Evolutionary conservation across 2,888 invertebrate species (phyloP), one percentile per base, ranked within the genome.

Genomic region (Bugulina stolonifera): DNA sequence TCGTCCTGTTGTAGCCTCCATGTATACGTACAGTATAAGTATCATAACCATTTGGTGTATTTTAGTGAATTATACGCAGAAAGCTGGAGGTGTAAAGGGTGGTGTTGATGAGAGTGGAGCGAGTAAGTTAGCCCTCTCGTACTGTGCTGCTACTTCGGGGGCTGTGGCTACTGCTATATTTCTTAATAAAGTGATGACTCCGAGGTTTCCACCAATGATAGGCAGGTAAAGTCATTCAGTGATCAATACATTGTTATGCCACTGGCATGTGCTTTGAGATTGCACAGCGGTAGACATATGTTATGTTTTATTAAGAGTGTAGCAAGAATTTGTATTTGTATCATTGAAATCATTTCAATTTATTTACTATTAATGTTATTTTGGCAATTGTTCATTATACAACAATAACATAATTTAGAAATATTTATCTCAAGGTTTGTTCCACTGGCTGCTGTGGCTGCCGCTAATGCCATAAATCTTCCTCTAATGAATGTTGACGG

Each of bases 401-500:
- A n/a, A n/a, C n/a, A n/a, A n/a, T n/a, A n/a, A n/a, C n/a, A n/a
- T n/a, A n/a, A n/a, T n/a, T n/a, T n/a, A n/a, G n/a, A n/a, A n/a
- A n/a, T n/a, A n/a, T n/a, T n/a, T n/a, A n/a, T n/a, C 43, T 43
- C 18, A 1, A 89, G 98, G 34, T 87, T 96, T 80, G 98, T 99
- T 27, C 99, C 99, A 0, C 91, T 98, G 82, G 91, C 90, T 43
- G 98, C 98, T 0, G 97, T 99, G 0, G 93, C 94, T 71, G 93
- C 94, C 55, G 97, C 99, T 69, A 99, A 99, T 86, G 94, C 93
- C 82, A 93, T 99, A 81, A 99, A 99, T 87, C 95, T 99, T 81
- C 99, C 99, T 5, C 89, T 95, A 87, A 99, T 99, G 98, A 89
- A 99, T 82, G 90, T 91, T 85, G 89, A 93, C 77, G 93, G 94